Base-by-base conservation (phyloP, 2,113 vertebrate genomes). In the Odocoileus hemionus region DNA sequence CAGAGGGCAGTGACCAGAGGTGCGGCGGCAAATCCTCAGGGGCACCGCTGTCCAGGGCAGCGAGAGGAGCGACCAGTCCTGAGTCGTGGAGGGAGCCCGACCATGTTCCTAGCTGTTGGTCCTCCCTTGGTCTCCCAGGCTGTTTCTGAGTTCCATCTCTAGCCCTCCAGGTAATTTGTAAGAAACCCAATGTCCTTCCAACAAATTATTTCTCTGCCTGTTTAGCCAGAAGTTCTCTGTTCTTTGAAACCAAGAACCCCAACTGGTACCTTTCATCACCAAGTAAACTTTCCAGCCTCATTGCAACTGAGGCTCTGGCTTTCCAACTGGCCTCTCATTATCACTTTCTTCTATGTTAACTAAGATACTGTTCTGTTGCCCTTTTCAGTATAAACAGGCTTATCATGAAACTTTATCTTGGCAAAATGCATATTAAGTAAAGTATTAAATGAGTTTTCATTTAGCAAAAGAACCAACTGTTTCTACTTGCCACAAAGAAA, bases 401-500 rank as follows among this genome's bases (percentile, higher is more conserved):
- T 43, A 92, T 74, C 85, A 19, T 93, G 64, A 78, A 67, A 60
- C 58, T 55, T 54, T 94, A 88, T 26, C 78, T 90, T 92, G 26
- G 33, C 76, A 93, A 97, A 96, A 88, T 57, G 6, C n/a, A 6
- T 79, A 39, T 90, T 79, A 64, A 88, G 30, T 21, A 95, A 96
- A 83, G 50, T 52, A 90, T 26, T 90, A 11, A 89, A 78, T 88
- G 57, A 74, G 92, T 97, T 89, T 91, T 92, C 55, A 91, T 47
- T 97, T 86, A 78, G 82, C 47, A 89, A 92, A 96, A 96, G 67
- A 94, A 94, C 58, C 26, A 30, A 79, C 78, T 95, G 76, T 74
- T 95, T 28, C 95, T 52, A 36, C 54, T 92, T 70, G 67, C 13
- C 89, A 95, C 45, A 39, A 19, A 3, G 43, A 11, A 79, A 52